Evolutionary conservation across 2,888 invertebrate species (phyloP).

Genomic region (Tiphia femorata): DNA sequence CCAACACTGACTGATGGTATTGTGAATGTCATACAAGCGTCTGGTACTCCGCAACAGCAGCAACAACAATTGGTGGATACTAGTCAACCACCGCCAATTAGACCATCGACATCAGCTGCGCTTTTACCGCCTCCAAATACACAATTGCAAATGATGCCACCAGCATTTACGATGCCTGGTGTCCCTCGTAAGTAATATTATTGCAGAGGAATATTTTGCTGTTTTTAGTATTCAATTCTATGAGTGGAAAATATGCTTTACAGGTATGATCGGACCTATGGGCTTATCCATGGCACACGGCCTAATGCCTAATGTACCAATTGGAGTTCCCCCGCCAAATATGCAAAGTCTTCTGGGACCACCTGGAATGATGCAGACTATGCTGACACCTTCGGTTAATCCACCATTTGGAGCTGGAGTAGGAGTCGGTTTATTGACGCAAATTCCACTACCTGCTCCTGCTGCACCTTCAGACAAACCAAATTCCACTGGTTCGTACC

Average conservation of each 20-base stretch:
- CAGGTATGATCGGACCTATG: conserved; percentile 70
- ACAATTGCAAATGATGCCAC: conserved; percentile 67
- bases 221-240: background rate
- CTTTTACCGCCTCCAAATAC: conserved; percentile 66
- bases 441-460: conserved; percentile 67
- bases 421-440: conserved; percentile 62
- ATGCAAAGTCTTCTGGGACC: conserved; percentile 68
- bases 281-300: conserved; percentile 72
- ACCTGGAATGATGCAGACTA: conserved; percentile 66
- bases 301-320: conserved; percentile 71
- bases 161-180: conserved; percentile 67
- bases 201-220: background rate
- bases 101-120: conserved; percentile 69
- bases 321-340: conserved; percentile 74
- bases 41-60: conserved; percentile 39
- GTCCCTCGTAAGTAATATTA: conserved; percentile 66
- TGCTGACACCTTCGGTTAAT: conserved; percentile 64
- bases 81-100: conserved; percentile 74
- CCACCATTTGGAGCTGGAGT: conserved; percentile 65
- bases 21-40: conserved; percentile 56
- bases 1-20: conserved; percentile 58
- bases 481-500: conserved; percentile 59
- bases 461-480: conserved; percentile 67
- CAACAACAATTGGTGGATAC: conserved; percentile 71
- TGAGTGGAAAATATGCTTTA: too few species aligned